These are phyloP conservation scores for Lydus trimaculatus DNA, from an alignment of 2,888 invertebrate genomes.

Conservation along the genomic window DNA sequence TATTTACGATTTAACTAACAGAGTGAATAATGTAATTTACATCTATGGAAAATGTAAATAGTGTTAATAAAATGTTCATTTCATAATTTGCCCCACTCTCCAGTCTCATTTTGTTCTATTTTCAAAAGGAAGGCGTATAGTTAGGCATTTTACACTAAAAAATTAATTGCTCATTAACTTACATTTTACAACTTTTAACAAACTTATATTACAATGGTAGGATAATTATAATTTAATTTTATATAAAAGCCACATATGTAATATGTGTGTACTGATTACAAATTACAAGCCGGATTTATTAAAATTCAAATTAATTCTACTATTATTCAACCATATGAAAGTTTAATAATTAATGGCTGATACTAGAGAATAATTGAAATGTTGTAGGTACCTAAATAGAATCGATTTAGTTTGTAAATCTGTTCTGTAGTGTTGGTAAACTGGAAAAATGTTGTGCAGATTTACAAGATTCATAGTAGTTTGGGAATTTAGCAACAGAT, in stretches of 20 bases:
- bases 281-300: no score
- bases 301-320: no score
- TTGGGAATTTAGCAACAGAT: conserved; percentile 1
- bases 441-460: not conserved
- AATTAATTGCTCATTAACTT: not conserved
- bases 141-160: not conserved
- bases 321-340: no score
- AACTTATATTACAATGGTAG: not conserved
- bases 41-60: not conserved
- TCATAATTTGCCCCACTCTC: no score
- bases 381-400: not conserved
- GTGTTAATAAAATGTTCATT: not conserved
- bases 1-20: not conserved
- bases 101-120: not conserved
- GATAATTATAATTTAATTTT: not conserved
- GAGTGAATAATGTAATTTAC: not conserved
- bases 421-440: not conserved
- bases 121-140: not conserved
- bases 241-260: no score
- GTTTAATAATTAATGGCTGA: no score
- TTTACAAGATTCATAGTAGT: not conserved
- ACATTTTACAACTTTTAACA: not conserved
- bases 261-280: no score
- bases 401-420: not conserved
- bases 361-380: not conserved